Evolutionary conservation across 92 coral and sea anemone genomes (phyloP).

Genomic region (Epizoanthus illoricatus): DNA sequence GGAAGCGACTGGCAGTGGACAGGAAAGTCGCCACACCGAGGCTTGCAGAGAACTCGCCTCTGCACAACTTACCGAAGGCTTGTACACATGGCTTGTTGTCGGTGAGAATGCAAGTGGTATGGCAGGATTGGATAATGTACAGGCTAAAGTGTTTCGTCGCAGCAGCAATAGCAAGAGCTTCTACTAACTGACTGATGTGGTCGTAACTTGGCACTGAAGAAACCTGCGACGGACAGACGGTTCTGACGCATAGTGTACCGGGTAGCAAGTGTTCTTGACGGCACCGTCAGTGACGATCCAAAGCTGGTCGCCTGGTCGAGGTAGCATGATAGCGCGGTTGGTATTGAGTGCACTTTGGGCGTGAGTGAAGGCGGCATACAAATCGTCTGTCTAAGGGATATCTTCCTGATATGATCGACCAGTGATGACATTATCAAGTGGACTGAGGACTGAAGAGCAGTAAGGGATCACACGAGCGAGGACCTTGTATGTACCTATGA

Average conservation of each 20-base stretch:
- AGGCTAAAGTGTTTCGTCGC: no score
- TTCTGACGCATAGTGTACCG: slow-evolving; percentile 27
- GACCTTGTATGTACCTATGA: slow-evolving; percentile 51
- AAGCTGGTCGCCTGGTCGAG: slow-evolving; percentile 54
- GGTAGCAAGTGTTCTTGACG: slow-evolving; percentile 38
- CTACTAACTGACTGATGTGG: slow-evolving; percentile 1
- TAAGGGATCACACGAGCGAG: slow-evolving; percentile 51
- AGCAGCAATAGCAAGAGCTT: no score
- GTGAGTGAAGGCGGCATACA: not conserved
- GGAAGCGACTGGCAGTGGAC: no score
- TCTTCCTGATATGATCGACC: slow-evolving; percentile 45
- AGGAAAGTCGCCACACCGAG: no score
- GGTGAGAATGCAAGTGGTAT: slow-evolving; percentile 18
- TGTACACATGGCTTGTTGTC: slow-evolving; percentile 52
- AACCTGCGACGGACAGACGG: slow-evolving; percentile 47
- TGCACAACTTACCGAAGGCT: slow-evolving; percentile 45
- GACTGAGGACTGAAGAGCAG: slow-evolving; percentile 32
- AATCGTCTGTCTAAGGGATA: slow-evolving; percentile 47
- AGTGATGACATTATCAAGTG: slow-evolving; percentile 43
- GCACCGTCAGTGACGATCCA: slow-evolving; percentile 61
- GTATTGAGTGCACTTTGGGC: slow-evolving; percentile 33
- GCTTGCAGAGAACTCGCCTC: slow-evolving; percentile 29
- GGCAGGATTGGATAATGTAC: no score
- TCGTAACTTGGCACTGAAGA: slow-evolving; percentile 50
- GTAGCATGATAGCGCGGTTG: slow-evolving; percentile 30